A percentile compares a stretch with the other conserved stretches of the same genome.
These are phyloP conservation scores for Reinhardtius hippoglossoides DNA, from an alignment of 2,113 vertebrate genomes.

Conservation along the genomic window DNA sequence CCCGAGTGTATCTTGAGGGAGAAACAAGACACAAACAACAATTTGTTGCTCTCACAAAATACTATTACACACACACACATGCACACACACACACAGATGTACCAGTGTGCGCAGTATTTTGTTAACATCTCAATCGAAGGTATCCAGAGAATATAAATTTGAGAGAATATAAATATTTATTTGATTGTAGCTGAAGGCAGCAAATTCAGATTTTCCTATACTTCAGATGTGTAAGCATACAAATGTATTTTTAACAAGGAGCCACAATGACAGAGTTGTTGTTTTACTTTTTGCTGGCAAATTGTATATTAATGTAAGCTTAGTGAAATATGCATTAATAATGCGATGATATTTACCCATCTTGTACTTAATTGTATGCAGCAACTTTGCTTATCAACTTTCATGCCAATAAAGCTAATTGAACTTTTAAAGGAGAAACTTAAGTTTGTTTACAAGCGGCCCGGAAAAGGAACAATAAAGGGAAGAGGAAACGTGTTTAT, in stretches of 20 bases:
- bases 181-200: constrained; percentile 42
- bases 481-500: neutral
- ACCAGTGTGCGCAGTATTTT: constrained; percentile 19
- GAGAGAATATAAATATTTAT: constrained; percentile 22
- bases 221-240: constrained; percentile 1
- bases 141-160: constrained; percentile 23
- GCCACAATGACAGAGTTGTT: constrained; percentile 9
- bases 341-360: constrained; percentile 10
- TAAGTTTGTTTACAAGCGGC: neutral
- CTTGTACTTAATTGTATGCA: constrained; percentile 6
- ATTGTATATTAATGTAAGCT: constrained; percentile 12
- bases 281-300: neutral
- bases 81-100: neutral
- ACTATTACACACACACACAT: constrained; percentile 1
- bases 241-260: constrained; percentile 35
- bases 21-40: constrained; percentile 25
- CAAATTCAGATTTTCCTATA: constrained; percentile 9
- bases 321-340: constrained; percentile 17
- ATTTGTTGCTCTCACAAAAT: constrained; percentile 24
- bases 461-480: neutral
- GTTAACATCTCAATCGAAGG: constrained; percentile 43
- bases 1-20: constrained; percentile 18
- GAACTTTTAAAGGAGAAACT: too few relatives aligned
- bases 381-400: constrained; percentile 8
- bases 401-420: neutral